phyloP scores from a whole-genome alignment of 2,797 vertebrate species.

The Eulemur coronatus region DNA sequence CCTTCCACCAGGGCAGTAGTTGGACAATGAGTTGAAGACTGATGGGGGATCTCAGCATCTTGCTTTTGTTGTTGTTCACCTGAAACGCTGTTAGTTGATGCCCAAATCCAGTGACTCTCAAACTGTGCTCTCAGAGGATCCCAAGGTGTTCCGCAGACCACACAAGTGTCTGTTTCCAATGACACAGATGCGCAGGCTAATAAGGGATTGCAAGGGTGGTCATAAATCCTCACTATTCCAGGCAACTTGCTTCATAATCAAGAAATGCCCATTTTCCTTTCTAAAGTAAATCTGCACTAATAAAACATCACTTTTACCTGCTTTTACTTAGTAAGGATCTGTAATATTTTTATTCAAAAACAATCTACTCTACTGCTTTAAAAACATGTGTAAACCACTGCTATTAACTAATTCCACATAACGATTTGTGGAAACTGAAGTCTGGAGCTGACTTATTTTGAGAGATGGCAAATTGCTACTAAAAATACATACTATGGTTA shows the following conservation, averaged over 20 bases:
- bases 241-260: not conserved
- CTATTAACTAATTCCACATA: not conserved
- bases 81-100: not conserved
- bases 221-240: not conserved
- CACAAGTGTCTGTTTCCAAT: not conserved
- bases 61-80: not conserved
- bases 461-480: not conserved
- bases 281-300: not conserved
- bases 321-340: not conserved
- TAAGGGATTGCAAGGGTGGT: not conserved
- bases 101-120: not conserved
- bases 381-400: not conserved
- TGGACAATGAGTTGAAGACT: not conserved
- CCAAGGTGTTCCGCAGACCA: not conserved
- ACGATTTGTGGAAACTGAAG: not conserved
- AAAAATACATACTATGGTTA: not conserved
- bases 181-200: not conserved
- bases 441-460: not conserved
- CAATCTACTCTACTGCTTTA: not conserved
- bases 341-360: not conserved
- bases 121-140: not conserved
- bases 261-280: not conserved
- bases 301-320: not conserved
- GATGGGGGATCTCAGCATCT: not conserved
- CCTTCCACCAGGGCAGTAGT: too few species aligned